Conservation (phyloP, 30 jellyfish, hydroid and myxozoan genomes). For the Nemopilema nomurai region DNA sequence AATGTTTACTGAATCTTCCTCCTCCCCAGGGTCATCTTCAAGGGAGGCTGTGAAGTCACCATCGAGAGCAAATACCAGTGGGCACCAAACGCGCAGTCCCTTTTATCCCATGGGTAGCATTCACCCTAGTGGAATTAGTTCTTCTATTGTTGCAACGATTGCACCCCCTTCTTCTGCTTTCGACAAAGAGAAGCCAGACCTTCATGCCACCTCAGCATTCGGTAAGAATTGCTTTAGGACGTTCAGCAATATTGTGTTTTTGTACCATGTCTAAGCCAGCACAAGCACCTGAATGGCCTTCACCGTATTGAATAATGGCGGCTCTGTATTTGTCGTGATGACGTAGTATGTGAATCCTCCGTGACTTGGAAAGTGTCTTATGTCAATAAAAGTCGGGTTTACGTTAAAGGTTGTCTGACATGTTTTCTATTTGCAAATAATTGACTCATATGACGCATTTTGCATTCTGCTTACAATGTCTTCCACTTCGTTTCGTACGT, state of each 20-base stretch:
- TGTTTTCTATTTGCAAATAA: no score
- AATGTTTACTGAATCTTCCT: not conserved
- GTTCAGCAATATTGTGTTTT: not conserved
- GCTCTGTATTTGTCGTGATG: no score
- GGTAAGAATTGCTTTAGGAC: not conserved
- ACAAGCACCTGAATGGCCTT: no score
- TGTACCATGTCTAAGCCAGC: no score
- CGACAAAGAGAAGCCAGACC: slow-evolving; percentile 58
- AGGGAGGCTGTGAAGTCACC: slow-evolving; percentile 45
- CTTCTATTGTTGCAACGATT: slow-evolving; percentile 50
- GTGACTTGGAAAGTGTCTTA: no score
- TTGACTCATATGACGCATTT: no score
- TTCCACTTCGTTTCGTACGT: no score
- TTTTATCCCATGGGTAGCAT: slow-evolving; percentile 40
- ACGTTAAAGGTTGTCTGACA: no score
- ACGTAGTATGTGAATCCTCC: no score
- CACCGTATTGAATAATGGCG: no score
- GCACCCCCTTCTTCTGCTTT: slow-evolving; percentile 46
- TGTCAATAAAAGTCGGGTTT: no score
- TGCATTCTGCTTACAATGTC: no score
- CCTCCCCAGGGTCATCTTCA: slow-evolving; percentile 21
- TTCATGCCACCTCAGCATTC: slow-evolving; percentile 5
- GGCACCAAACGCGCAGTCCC: slow-evolving; percentile 69
- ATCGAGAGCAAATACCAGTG: slow-evolving; percentile 3
- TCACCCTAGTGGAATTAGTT: slow-evolving; percentile 34